Base-by-base conservation (phyloP, 2,113 vertebrate species). In the Thalassarche chlororhynchos region DNA sequence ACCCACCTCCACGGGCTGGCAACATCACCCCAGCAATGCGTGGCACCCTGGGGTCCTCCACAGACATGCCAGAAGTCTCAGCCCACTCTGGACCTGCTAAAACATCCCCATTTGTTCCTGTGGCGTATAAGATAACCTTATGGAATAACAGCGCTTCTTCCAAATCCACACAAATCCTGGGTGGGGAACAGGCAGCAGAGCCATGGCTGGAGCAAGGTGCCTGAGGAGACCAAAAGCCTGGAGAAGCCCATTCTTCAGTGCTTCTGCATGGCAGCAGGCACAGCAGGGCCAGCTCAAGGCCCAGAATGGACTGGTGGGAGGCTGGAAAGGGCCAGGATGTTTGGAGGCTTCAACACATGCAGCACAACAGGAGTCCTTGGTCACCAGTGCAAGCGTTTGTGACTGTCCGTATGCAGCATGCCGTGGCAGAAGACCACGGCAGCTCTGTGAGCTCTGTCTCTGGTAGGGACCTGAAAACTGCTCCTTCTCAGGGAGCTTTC, bases 381-480 rank as follows among this genome's bases (percentile, higher is more conserved):
- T 83, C 49, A 38, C 51, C 31, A 61, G 32, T 28, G 19, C 36
- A 40, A 57, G 10, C 1, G 1, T 12, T 65, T n/a, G 26, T 52
- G 47, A 71, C 10, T 23, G 34, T 23, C 64, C 40, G n/a, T 12
- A 8, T 9, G 49, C 62, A 69, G 60, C 0, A 0, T 19, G 42
- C 5, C 1, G 0, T 55, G 55, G 62, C 49, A 77, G 58, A 79
- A 74, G 36, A 57, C 11, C 51, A 51, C 0, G 0, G 44, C 19
- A 83, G 29, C 52, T 86, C 69, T 92, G 51, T 9, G 32, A 84
- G 21, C 42, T 93, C 49, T 8, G 3, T n/a, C 34, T 62, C 28
- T 49, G 23, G 36, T 15, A 79, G n/a, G 15, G 14, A 51, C 32
- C 18, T 70, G 32, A 79, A 69, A 82, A 62, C n/a, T 71, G 38